Evolutionary conservation across 1,140 invertebrate species (phyloP), one percentile per base, ranked within the genome.

Genomic region (Apolygus lucorum): DNA sequence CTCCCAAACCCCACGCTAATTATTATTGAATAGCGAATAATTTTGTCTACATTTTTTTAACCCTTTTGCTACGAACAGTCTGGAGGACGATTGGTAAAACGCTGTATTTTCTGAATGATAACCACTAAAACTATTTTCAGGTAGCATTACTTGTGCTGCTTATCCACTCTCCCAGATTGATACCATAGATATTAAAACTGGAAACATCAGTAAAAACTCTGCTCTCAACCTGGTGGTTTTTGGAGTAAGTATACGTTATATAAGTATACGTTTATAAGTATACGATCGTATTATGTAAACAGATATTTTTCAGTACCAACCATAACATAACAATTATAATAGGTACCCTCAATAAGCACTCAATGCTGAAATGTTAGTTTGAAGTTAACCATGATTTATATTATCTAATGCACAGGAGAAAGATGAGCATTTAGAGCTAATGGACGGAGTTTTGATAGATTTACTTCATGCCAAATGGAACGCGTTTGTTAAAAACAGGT

Each of bases 221-320:
- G 95, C 92, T 0, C 81, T 99, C 2, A 96, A 96, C 84, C 86
- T 98, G n/a, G 94, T 99, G n/a, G 93, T 97, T 2, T 98, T 98
- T 84, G 96, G 96, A 64, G 95, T 94, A 83, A 84, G 84, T 79
- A 68, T 42, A n/a, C n/a, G n/a, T n/a, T n/a, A n/a, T n/a, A n/a
- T 54, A 34, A 21, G 64, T 69, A 1, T 59, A 21, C 64, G n/a
- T 68, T 63, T 14, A 68, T n/a, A 13, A 34, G 21, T 52, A 67
- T 28, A 25, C 17, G 29, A 24, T 25, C n/a, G 26, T 28, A 49
- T 49, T 2, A 34, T 52, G 28, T 63, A 2, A 21, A 63, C 29
- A 69, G 28, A 17, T 2, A 4, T 63, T 54, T 42, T n/a, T n/a
- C n/a, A n/a, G n/a, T n/a, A n/a, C n/a, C n/a, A n/a, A n/a, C n/a